Conservation (phyloP, 2,113 vertebrate species). For the Stigmatopora argus region DNA sequence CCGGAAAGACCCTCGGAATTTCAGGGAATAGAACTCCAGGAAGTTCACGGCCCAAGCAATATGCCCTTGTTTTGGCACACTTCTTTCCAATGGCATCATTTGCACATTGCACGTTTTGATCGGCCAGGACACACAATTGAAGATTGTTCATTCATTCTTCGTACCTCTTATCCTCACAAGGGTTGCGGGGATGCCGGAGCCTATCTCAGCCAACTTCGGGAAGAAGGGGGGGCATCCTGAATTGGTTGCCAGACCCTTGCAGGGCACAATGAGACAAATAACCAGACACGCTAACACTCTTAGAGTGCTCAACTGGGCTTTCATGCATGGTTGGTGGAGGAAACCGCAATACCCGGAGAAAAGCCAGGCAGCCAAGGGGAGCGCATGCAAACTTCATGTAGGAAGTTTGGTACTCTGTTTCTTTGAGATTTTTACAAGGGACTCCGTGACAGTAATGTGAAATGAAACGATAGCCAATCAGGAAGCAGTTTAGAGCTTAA, state of each 20-base stretch:
- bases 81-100: slow-evolving; percentile 1
- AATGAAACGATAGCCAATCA: background rate
- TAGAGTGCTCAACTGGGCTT: too few relatives aligned
- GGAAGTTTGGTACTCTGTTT: background rate
- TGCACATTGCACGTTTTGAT: background rate
- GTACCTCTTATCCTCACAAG: too few relatives aligned
- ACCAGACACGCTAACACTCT: too few relatives aligned
- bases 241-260: too few relatives aligned
- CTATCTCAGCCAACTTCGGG: too few relatives aligned
- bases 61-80: slow-evolving; percentile 29
- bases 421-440: background rate
- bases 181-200: too few relatives aligned
- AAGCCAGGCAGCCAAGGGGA: too few relatives aligned
- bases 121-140: background rate
- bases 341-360: too few relatives aligned
- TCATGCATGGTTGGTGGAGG: too few relatives aligned
- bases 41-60: slow-evolving; percentile 31
- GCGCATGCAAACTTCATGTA: too few relatives aligned
- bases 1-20: slow-evolving; percentile 57
- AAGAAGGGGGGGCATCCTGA: too few relatives aligned
- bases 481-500: background rate
- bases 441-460: background rate
- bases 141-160: background rate
- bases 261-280: too few relatives aligned
- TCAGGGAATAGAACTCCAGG: slow-evolving; percentile 47